phyloP scores from a whole-genome alignment of 1,140 invertebrate genomes.

The Rhynchophorus ferrugineus region DNA sequence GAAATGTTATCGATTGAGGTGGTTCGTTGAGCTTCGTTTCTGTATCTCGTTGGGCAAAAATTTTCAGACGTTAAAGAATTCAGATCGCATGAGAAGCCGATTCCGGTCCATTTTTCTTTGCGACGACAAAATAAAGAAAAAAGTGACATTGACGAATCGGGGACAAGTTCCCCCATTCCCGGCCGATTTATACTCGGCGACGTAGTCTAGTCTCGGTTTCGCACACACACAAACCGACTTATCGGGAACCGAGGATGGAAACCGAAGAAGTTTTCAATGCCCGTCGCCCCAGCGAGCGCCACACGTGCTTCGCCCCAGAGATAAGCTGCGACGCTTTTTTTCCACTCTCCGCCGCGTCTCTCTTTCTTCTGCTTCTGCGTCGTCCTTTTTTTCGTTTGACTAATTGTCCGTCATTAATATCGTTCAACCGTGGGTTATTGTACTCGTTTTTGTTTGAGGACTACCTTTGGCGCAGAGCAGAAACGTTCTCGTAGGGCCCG shows the following conservation, averaged over 20 bases:
- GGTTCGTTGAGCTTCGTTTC: neutral
- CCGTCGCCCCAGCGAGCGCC: conserved; percentile 7
- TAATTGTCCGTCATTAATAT: conserved; percentile 36
- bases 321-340: no score
- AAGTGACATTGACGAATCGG: conserved; percentile 25
- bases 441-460: conserved; percentile 20
- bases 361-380: no score
- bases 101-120: conserved; percentile 20
- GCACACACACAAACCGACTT: conserved; percentile 16
- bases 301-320: conserved; percentile 32
- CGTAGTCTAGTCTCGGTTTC: conserved; percentile 14
- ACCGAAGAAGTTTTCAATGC: no score
- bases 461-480: no score
- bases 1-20: no score
- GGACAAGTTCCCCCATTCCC: conserved; percentile 23
- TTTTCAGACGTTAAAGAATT: conserved; percentile 23
- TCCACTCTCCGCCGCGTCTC: no score
- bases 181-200: conserved; percentile 23
- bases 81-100: conserved; percentile 23
- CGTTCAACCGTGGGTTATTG: conserved; percentile 30
- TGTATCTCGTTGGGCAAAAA: conserved; percentile 10
- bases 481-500: no score
- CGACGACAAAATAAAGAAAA: conserved; percentile 24
- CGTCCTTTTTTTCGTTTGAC: conserved; percentile 34
- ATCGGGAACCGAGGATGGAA: conserved; percentile 19